phyloP scores from a whole-genome alignment of 2,113 vertebrate genomes.

The Limanda limanda region DNA sequence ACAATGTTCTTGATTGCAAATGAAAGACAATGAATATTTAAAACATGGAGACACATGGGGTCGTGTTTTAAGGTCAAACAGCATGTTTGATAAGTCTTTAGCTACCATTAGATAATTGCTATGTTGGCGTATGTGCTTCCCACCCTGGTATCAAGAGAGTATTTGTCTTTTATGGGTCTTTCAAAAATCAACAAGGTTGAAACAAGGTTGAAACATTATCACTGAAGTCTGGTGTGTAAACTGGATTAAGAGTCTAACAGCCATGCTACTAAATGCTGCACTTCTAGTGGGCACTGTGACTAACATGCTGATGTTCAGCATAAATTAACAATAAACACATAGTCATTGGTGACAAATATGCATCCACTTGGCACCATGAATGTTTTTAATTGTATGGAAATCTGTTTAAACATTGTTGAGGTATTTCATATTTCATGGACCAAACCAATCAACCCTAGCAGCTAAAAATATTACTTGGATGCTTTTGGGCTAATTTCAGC shows the following conservation, averaged over 20 bases:
- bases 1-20: no score
- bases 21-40: no score
- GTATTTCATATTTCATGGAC: conserved; percentile 27
- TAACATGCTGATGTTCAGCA: not conserved
- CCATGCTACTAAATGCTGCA: not conserved
- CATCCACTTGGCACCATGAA: not conserved
- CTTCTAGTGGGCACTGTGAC: not conserved
- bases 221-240: not conserved
- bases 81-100: no score
- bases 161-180: no score
- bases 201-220: no score
- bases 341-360: not conserved
- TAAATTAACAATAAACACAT: not conserved
- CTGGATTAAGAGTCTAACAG: not conserved
- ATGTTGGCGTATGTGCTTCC: no score
- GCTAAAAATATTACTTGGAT: conserved; percentile 23
- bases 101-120: no score
- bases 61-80: no score
- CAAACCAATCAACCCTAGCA: not conserved
- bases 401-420: not conserved
- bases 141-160: no score
- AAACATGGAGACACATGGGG: no score
- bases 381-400: not conserved
- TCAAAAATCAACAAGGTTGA: no score
- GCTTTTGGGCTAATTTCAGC: conserved; percentile 3